Conservation (phyloP, 2,113 vertebrate genomes). For the Leptosomus discolor region DNA sequence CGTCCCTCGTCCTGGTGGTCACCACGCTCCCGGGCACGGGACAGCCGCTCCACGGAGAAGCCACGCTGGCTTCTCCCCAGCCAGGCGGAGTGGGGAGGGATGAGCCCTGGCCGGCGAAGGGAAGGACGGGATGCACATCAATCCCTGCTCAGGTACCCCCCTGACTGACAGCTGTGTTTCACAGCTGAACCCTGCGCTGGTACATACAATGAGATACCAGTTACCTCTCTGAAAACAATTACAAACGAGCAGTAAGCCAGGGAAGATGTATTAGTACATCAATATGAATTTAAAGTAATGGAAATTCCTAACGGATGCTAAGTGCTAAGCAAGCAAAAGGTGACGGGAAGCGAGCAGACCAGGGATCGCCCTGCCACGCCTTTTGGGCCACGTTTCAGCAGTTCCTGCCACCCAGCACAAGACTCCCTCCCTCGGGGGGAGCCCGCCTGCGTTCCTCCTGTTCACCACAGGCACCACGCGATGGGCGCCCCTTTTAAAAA, state of each 20-base stretch:
- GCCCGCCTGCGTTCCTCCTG: background rate
- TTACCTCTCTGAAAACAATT: background rate
- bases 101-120: too few species aligned
- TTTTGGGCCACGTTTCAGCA: background rate
- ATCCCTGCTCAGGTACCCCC: background rate
- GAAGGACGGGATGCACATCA: too few species aligned
- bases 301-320: background rate
- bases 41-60: background rate
- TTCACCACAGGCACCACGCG: accelerated
- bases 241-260: background rate
- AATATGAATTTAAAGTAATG: background rate
- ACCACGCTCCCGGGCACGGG: background rate
- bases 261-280: background rate
- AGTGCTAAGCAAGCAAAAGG: background rate
- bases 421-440: accelerated
- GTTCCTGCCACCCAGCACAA: background rate
- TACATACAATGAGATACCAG: background rate
- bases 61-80: too few species aligned
- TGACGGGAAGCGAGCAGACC: background rate
- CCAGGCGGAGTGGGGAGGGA: too few species aligned
- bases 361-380: background rate
- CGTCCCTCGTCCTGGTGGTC: background rate
- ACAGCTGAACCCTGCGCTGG: background rate
- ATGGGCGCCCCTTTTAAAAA: accelerated
- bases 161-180: background rate